phyloP scores from a whole-genome alignment of 2,888 invertebrate genomes.

The Diplolepis rosae region DNA sequence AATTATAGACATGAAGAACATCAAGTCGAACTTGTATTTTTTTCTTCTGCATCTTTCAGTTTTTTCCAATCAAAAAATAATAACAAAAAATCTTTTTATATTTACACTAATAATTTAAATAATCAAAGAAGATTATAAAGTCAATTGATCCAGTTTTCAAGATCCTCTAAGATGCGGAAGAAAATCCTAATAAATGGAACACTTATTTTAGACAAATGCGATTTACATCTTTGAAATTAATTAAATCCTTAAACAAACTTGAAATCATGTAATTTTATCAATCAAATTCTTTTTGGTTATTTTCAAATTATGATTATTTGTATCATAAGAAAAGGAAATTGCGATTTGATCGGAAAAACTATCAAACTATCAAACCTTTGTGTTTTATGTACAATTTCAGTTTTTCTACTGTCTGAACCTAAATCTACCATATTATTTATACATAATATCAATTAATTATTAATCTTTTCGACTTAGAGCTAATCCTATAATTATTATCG shows the following conservation, averaged over 20 bases:
- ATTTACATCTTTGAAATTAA: too few species aligned
- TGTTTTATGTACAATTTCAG: slow-evolving; percentile 18
- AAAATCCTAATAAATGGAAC: background rate
- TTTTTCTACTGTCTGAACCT: background rate
- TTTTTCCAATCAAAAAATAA: background rate
- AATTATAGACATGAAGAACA: slow-evolving; percentile 16
- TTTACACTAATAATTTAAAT: background rate
- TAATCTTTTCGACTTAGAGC: background rate
- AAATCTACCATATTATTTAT: slow-evolving; percentile 1
- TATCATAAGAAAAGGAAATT: background rate
- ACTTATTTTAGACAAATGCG: too few species aligned
- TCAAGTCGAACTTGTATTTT: slow-evolving; percentile 24
- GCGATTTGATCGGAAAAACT: background rate
- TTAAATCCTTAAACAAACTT: too few species aligned
- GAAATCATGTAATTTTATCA: too few species aligned
- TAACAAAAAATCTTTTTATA: background rate
- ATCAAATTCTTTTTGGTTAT: background rate
- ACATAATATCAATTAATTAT: background rate
- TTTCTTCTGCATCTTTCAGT: slow-evolving; percentile 2
- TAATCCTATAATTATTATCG: slow-evolving; percentile 26
- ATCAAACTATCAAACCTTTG: too few species aligned
- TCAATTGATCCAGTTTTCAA: slow-evolving; percentile 20
- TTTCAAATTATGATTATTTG: background rate
- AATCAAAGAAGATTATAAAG: background rate
- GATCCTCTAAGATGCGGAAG: background rate